A percentile compares a stretch with the other conserved stretches of the same genome.
These are phyloP conservation scores for Rhinoptilus africanus DNA, from an alignment of 2,113 vertebrate genomes.

Conservation along the genomic window DNA sequence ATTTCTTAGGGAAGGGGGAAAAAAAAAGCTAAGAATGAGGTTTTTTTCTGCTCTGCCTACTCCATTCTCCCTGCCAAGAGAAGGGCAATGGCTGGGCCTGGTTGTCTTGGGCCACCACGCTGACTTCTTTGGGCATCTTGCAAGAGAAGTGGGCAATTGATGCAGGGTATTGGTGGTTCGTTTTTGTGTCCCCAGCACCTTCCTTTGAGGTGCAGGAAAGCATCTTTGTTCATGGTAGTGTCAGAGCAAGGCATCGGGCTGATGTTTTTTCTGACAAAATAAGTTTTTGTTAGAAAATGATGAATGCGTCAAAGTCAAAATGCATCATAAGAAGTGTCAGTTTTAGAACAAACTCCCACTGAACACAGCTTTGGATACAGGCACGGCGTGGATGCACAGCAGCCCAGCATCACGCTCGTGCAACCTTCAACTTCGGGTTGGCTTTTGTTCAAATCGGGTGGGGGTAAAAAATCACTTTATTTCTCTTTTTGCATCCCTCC, in stretches of 20 bases:
- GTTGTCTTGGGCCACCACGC: background rate
- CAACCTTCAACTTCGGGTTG: background rate
- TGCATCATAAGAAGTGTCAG: background rate
- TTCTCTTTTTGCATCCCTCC: background rate
- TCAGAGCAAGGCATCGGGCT: background rate
- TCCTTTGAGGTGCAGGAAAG: background rate
- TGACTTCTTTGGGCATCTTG: background rate
- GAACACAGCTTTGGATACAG: background rate
- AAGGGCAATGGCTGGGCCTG: background rate
- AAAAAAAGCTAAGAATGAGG: background rate
- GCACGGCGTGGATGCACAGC: background rate
- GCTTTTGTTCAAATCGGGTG: background rate
- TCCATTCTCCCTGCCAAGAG: background rate
- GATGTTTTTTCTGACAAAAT: background rate
- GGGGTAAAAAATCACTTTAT: background rate
- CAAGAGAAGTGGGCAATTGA: background rate
- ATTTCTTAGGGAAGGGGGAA: background rate
- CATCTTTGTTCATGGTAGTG: accelerated
- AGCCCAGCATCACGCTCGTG: background rate
- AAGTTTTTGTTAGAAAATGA: background rate
- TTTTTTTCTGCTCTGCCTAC: background rate
- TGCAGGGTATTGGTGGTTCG: background rate
- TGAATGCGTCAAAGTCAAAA: background rate
- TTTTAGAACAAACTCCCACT: background rate
- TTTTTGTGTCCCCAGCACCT: background rate